Conservation (phyloP, 2,888 invertebrate species). For the Endotricha flammealis region DNA sequence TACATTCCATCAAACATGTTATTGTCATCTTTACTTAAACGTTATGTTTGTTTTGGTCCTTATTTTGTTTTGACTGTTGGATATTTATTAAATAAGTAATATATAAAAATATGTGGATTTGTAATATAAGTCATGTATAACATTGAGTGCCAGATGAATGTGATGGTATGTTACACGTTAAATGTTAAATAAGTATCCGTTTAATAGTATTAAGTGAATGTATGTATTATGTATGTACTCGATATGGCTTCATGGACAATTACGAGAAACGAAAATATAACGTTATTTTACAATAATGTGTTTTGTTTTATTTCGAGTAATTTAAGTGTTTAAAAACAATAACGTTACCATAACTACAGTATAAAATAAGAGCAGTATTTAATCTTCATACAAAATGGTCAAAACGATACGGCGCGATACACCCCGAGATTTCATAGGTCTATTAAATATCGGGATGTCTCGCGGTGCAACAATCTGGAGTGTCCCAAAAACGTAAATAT, state of each 20-base stretch:
- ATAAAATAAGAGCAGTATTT: no score
- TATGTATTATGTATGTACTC: constrained; percentile 54
- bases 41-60: no score
- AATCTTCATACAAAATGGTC: no score
- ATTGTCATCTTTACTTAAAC: no score
- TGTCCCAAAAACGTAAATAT: no score
- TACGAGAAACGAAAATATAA: constrained; percentile 62
- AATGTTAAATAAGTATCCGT: constrained; percentile 44
- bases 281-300: constrained; percentile 64
- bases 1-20: no score
- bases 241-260: constrained; percentile 60
- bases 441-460: no score
- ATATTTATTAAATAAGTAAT: constrained; percentile 6
- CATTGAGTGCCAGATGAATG: constrained; percentile 69
- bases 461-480: no score
- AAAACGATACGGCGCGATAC: no score
- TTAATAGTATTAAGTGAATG: constrained; percentile 55
- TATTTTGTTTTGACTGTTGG: no score
- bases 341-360: no score
- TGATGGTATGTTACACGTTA: constrained; percentile 63
- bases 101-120: constrained; percentile 22
- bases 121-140: constrained; percentile 34
- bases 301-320: constrained; percentile 25
- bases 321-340: neutral
- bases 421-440: no score